These are phyloP conservation scores for Brenthis hecate DNA, from an alignment of 2,888 invertebrate species.

Conservation along the genomic window DNA sequence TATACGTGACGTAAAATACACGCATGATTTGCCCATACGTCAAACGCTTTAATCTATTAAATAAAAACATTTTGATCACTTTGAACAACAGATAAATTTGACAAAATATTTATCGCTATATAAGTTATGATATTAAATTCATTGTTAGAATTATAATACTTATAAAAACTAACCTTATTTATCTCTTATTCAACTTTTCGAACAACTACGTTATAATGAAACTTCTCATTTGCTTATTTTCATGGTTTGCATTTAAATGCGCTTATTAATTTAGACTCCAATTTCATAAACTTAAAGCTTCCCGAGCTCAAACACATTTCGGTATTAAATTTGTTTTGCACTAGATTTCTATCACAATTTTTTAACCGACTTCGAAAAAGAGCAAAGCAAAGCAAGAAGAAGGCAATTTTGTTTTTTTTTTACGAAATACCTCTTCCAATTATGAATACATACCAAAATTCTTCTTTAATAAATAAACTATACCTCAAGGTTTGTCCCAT, in stretches of 20 bases:
- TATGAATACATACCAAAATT: too few relatives aligned
- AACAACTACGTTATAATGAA: constrained; percentile 34
- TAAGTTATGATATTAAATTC: too few relatives aligned
- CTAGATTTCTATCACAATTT: neutral
- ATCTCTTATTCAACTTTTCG: constrained; percentile 27
- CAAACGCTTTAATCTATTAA: too few relatives aligned
- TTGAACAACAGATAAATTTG: too few relatives aligned
- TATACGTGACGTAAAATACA: too few relatives aligned
- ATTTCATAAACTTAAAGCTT: constrained; percentile 40
- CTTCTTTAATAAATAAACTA: too few relatives aligned
- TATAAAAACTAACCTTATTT: constrained; percentile 15
- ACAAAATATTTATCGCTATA: too few relatives aligned
- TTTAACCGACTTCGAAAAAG: neutral
- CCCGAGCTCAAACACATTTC: constrained; percentile 19
- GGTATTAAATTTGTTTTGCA: constrained; percentile 13
- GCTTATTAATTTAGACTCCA: constrained; percentile 46
- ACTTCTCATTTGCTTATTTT: constrained; percentile 32
- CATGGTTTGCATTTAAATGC: constrained; percentile 43
- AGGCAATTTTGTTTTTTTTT: too few relatives aligned
- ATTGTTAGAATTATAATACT: neutral
- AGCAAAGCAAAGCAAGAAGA: too few relatives aligned
- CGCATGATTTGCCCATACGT: too few relatives aligned
- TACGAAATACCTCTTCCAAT: too few relatives aligned
- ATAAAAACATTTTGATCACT: too few relatives aligned
- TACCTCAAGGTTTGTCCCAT: neutral